Conservation (phyloP, 2,888 invertebrate genomes). For the Synanthedon andrenaeformis region DNA sequence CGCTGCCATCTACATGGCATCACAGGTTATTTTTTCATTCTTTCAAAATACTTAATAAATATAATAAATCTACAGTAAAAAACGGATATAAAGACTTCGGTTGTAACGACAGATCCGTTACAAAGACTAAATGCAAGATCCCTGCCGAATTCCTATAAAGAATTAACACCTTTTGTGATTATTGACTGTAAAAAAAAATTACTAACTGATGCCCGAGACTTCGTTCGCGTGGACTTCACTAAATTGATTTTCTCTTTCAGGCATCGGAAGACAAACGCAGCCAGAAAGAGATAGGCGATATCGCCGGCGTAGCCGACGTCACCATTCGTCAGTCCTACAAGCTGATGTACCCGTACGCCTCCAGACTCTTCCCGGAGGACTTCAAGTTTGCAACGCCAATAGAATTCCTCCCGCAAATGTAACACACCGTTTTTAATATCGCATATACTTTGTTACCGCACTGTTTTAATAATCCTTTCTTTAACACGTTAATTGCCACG, state of each 20-base stretch:
- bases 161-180: too few species aligned
- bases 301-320: slow-evolving; percentile 98
- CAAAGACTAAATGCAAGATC: too few species aligned
- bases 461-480: too few species aligned
- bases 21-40: slow-evolving; percentile 73
- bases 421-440: slow-evolving; percentile 10
- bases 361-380: slow-evolving; percentile 93
- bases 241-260: slow-evolving; percentile 39
- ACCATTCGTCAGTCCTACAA: slow-evolving; percentile 98
- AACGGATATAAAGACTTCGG: too few species aligned
- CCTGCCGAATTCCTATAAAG: too few species aligned
- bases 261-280: slow-evolving; percentile 94
- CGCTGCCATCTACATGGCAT: slow-evolving; percentile 99
- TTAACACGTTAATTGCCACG: too few species aligned
- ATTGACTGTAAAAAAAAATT: too few species aligned
- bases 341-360: slow-evolving; percentile 94
- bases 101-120: too few species aligned
- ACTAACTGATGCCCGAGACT: too few species aligned
- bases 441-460: too few species aligned
- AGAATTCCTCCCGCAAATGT: slow-evolving; percentile 92
- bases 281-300: slow-evolving; percentile 98
- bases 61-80: too few species aligned
- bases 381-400: slow-evolving; percentile 96
- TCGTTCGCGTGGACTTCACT: too few species aligned
- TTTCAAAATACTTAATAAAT: neutral